phyloP scores from a whole-genome alignment of 2,888 invertebrate genomes.

The Eurytoma californica region DNA sequence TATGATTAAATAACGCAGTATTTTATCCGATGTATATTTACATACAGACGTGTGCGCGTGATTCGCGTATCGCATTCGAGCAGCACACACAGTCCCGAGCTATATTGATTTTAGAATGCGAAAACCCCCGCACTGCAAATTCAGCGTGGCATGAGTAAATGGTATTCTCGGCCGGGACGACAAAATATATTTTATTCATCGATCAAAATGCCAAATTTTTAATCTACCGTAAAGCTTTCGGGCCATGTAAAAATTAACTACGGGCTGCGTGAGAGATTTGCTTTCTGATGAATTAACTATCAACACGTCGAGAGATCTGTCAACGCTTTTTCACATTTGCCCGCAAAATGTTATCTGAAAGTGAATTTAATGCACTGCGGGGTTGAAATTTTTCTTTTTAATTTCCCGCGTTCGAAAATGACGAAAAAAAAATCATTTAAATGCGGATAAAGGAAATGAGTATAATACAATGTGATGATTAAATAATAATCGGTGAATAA shows the following conservation, averaged over 20 bases:
- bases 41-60: background rate
- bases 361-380: too few relatives aligned
- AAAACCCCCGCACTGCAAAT: slow-evolving; percentile 12
- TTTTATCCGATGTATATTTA: background rate
- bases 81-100: background rate
- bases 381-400: too few relatives aligned
- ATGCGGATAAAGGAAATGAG: too few relatives aligned
- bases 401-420: too few relatives aligned
- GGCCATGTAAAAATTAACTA: too few relatives aligned
- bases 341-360: too few relatives aligned
- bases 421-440: too few relatives aligned
- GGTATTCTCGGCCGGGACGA: background rate
- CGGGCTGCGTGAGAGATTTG: background rate
- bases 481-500: too few relatives aligned
- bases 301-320: slow-evolving; percentile 14
- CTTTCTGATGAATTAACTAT: slow-evolving; percentile 13
- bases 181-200: slow-evolving; percentile 29
- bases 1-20: slow-evolving; percentile 4
- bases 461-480: too few relatives aligned
- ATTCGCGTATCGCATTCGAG: slow-evolving; percentile 8
- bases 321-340: background rate
- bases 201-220: slow-evolving; percentile 14
- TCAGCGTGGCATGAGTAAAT: slow-evolving; percentile 21
- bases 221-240: background rate
- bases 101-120: slow-evolving; percentile 30